Percentiles rank a stretch among this genome's conserved stretches.
These are phyloP conservation scores for Corapipo altera DNA, from an alignment of 2,113 vertebrate species.

Conservation along the genomic window DNA sequence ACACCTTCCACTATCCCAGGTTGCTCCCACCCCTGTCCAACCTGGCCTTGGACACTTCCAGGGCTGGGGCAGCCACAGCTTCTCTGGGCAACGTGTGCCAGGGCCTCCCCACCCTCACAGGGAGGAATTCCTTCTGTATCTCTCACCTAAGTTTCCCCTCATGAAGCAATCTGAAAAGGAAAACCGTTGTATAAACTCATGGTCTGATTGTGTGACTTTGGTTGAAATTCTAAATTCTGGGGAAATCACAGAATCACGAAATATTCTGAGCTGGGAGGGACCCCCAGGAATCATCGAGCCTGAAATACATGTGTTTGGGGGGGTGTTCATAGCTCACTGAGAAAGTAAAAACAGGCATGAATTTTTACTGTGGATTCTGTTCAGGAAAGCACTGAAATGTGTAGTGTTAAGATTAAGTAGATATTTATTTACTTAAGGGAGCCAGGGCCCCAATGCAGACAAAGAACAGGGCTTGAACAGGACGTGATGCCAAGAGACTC, in stretches of 20 bases:
- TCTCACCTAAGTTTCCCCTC: background rate
- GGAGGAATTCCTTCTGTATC: background rate
- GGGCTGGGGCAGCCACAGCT: background rate
- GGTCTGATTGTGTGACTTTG: background rate
- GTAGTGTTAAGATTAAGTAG: background rate
- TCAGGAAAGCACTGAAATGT: background rate
- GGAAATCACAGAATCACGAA: background rate
- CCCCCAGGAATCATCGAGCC: background rate
- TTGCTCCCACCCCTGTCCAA: background rate
- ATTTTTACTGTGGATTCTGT: background rate
- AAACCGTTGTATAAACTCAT: background rate
- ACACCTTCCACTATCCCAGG: background rate
- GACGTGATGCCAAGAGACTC: rapidly evolving
- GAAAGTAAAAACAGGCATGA: background rate
- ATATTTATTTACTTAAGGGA: background rate
- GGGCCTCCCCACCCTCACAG: background rate
- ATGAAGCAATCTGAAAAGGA: background rate
- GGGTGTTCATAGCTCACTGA: background rate
- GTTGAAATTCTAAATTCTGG: background rate
- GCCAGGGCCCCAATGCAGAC: background rate
- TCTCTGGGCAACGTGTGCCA: background rate
- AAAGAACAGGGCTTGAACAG: background rate
- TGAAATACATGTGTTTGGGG: background rate
- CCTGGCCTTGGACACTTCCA: background rate
- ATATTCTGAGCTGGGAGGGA: background rate